These are phyloP conservation scores for Acropternis orthonyx DNA, from an alignment of 2,797 vertebrate genomes.

Conservation along the genomic window DNA sequence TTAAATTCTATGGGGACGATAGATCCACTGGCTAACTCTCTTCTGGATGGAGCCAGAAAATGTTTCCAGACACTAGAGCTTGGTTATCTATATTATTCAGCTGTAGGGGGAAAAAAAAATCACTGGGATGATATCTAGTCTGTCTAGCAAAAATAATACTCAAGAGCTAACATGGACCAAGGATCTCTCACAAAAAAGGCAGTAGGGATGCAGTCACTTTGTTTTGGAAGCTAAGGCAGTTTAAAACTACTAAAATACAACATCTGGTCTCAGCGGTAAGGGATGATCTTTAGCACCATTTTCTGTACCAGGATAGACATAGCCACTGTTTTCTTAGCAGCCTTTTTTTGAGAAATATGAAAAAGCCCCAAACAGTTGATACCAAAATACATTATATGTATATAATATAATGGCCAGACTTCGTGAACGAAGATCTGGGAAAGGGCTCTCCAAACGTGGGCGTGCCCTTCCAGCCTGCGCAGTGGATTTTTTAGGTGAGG, in stretches of 20 bases:
- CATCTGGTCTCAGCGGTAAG: background rate
- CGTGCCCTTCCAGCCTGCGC: too few relatives aligned
- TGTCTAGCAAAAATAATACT: background rate
- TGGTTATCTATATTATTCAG: conserved; percentile 32
- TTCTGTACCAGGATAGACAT: background rate
- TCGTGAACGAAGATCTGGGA: too few relatives aligned
- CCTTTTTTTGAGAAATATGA: background rate
- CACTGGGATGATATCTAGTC: background rate
- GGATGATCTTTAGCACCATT: background rate
- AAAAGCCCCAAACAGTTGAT: background rate
- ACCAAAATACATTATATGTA: background rate
- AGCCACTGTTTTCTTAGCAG: background rate
- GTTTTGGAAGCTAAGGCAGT: background rate
- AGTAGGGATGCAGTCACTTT: background rate
- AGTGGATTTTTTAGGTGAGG: too few relatives aligned
- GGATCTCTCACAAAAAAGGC: background rate
- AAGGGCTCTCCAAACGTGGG: too few relatives aligned
- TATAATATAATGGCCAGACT: too few relatives aligned
- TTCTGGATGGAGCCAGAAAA: conserved; percentile 22
- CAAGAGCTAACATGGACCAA: background rate
- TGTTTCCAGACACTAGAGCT: background rate
- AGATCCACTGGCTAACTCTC: conserved; percentile 22
- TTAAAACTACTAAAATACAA: background rate
- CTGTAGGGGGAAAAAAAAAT: background rate
- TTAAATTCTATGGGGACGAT: background rate